Evolutionary conservation across 92 coral and sea anemone species (phyloP).

Genomic region (Pocillopora meandrina): DNA sequence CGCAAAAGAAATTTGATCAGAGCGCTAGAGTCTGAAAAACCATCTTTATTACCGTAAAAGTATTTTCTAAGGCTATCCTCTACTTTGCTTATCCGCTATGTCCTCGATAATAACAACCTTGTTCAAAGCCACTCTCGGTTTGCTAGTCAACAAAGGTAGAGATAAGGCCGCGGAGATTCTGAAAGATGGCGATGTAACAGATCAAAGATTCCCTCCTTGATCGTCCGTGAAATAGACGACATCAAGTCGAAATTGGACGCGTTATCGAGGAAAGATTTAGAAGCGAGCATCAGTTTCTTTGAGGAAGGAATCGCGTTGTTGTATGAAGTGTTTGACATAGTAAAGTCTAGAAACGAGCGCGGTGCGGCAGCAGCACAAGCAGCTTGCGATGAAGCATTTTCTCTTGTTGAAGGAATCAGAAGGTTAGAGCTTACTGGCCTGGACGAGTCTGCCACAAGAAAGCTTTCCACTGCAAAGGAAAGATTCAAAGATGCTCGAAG

Average conservation of each 20-base stretch:
- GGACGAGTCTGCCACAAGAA: neutral
- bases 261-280: no score
- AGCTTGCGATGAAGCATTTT: no score
- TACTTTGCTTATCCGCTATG: neutral
- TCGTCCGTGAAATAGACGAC: neutral
- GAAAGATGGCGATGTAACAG: neutral
- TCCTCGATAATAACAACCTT: conserved; percentile 2
- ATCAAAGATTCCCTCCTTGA: neutral
- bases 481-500: no score
- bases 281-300: no score
- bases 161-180: neutral
- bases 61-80: no score
- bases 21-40: no score
- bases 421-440: neutral
- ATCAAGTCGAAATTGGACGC: no score
- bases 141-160: no score
- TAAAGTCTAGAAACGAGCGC: no score
- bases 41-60: neutral
- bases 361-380: no score
- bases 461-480: neutral
- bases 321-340: neutral
- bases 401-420: neutral
- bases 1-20: no score
- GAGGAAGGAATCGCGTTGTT: no score
- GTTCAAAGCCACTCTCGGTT: neutral